phyloP scores from a whole-genome alignment of 2,797 vertebrate species.

The Anolis apletophallus region DNA sequence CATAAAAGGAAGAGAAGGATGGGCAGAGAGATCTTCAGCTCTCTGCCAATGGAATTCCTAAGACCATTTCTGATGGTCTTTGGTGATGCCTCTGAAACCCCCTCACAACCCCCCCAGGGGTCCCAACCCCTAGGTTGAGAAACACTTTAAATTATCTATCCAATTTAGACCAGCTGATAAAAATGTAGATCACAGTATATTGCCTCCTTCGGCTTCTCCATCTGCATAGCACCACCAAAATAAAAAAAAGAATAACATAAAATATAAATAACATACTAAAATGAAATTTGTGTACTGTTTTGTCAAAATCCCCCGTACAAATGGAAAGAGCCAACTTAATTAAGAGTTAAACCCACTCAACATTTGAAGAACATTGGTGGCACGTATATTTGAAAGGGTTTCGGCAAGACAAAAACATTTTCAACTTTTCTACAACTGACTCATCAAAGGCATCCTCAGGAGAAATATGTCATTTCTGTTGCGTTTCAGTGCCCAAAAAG shows the following conservation, averaged over 20 bases:
- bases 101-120: too few relatives aligned
- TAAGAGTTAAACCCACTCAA: constrained; percentile 64
- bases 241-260: background rate
- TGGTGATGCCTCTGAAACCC: too few relatives aligned
- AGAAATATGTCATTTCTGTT: constrained; percentile 35
- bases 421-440: constrained; percentile 34
- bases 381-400: constrained; percentile 39
- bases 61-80: too few relatives aligned
- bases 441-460: constrained; percentile 43
- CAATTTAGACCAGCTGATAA: constrained; percentile 63
- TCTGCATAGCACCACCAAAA: constrained; percentile 28
- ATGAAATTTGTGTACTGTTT: constrained; percentile 54
- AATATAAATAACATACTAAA: constrained; percentile 35
- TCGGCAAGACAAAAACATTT: constrained; percentile 19
- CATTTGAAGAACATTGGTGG: constrained; percentile 51
- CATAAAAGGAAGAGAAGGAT: too few relatives aligned
- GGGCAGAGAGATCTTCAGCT: too few relatives aligned
- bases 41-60: too few relatives aligned
- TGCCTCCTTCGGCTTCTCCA: constrained; percentile 61
- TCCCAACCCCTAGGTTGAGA: too few relatives aligned
- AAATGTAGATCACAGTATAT: constrained; percentile 57
- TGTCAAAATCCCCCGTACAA: constrained; percentile 54
- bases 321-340: constrained; percentile 67
- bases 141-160: constrained; percentile 37
- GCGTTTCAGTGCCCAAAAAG: background rate